Base-by-base conservation (phyloP, 2,797 vertebrate species). In the Fistularia tabacaria region DNA sequence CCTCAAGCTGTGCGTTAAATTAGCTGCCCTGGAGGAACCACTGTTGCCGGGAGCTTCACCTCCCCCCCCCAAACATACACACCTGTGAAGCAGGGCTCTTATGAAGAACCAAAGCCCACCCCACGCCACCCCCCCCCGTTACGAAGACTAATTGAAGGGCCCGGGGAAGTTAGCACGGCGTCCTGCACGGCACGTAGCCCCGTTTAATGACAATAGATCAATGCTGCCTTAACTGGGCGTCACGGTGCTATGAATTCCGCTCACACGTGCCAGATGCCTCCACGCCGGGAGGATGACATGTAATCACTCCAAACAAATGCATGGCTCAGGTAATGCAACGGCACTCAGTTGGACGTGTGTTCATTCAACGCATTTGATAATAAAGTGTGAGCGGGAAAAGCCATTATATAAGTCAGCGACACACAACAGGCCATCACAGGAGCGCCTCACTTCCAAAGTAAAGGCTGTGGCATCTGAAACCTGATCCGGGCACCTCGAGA, bases 171-270 rank as follows among this genome's bases (percentile, higher is more conserved):
- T 74, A 77, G 59, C 58, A 8, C 67, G 48, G 62, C 40, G n/a
- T 50, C 41, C 58, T 14, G 65, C 74, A 62, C 74, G 73, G 67
- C 71, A 60, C 41, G 39, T 9, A 49, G 69, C 78, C 82, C 55
- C 50, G 72, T 79, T 79, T 69, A 74, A 85, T 87, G 77, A 81
- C 69, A 64, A 74, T 14, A 82, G 75, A 82, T 81, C 73, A 83
- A 79, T 61, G 9, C 43, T 7, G 13, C 62, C 58, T 70, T 83
- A 82, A 85, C 63, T 73, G 73, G 80, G 73, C 78, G 51, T 65
- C 54, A 25, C 25, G 25, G 25, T 25, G 46, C 46, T 57, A 64
- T 54, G 14, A 56, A 55, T 72, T 69, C 71, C 45, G 63, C 53
- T 59, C 68, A 42, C 78, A 45, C 54, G 38, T 45, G 56, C 51